Percentiles rank a stretch among this genome's conserved stretches.
These are phyloP conservation scores for Helicoverpa assulta DNA, from an alignment of 2,888 invertebrate genomes.

Conservation along the genomic window DNA sequence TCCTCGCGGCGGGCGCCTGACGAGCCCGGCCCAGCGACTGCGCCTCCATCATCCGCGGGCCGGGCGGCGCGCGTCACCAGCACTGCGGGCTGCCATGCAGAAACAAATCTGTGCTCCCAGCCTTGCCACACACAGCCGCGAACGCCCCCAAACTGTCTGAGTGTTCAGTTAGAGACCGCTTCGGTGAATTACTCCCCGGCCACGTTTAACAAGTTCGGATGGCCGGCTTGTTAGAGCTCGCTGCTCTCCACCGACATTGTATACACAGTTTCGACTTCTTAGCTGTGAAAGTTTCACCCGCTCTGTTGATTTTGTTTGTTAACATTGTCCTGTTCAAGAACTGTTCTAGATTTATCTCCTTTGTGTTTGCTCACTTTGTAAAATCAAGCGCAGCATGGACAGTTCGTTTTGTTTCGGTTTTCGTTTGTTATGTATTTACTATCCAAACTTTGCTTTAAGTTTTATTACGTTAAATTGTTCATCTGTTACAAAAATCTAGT, in stretches of 20 bases:
- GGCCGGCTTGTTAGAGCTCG: slow-evolving; percentile 86
- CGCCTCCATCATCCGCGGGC: slow-evolving; percentile 78
- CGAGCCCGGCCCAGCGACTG: slow-evolving; percentile 79
- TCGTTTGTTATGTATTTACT: slow-evolving; percentile 38
- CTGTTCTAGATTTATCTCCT: slow-evolving; percentile 64
- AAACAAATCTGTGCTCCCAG: slow-evolving; percentile 58
- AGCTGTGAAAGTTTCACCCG: slow-evolving; percentile 83
- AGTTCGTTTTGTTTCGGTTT: slow-evolving; percentile 47
- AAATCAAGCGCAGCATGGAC: slow-evolving; percentile 66
- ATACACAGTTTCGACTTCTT: slow-evolving; percentile 85
- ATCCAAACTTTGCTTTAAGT: slow-evolving; percentile 25
- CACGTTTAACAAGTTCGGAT: slow-evolving; percentile 85
- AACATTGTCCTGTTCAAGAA: slow-evolving; percentile 78
- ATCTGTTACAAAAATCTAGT: slow-evolving; percentile 39
- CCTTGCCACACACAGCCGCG: slow-evolving; percentile 61
- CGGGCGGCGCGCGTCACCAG: slow-evolving; percentile 59
- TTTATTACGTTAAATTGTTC: slow-evolving; percentile 22
- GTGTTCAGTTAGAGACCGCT: slow-evolving; percentile 75
- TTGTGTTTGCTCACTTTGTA: slow-evolving; percentile 64
- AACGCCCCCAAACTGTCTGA: slow-evolving; percentile 78
- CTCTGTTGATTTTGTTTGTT: slow-evolving; percentile 86
- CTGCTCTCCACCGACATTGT: slow-evolving; percentile 80
- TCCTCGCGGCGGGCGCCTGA: slow-evolving; percentile 83
- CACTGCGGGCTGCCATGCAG: slow-evolving; percentile 56
- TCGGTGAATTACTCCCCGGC: slow-evolving; percentile 79